Base-by-base conservation (phyloP, 2,797 vertebrate genomes). In the Danio albolineatus region DNA sequence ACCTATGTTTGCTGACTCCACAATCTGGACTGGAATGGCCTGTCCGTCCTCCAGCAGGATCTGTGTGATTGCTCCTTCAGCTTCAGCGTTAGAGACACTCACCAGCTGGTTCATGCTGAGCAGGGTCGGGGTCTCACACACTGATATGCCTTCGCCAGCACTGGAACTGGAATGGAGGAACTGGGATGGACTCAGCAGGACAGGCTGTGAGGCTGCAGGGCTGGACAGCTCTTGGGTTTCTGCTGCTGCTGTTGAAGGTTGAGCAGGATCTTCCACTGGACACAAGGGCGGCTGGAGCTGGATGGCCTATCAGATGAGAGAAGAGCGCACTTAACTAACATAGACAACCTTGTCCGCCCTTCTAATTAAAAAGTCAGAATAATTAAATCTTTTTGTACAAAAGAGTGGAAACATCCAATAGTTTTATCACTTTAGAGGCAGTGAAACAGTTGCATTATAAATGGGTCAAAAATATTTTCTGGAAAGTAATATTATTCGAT, bases 241-340 rank as follows among this genome's bases (percentile, higher is more conserved):
- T 74, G 79, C 76, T 65, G 85, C 54, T 71, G 77, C 73, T 81
- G 89, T 80, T 88, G 92, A 77, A 54, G 92, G 38, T 46, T 92
- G 83, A 64, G 90, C 80, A 64, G 89, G 79, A 83, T 86, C 90
- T 4, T 92, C 92, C 81, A 86, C 44, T 16, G 92, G 90, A 84
- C 91, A 84, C 62, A 89, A 88, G 57, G 87, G 83, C 88, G 92
- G 84, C 82, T 94, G 94, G 65, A 95, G 86, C 82, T 94, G 93
- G 62, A 87, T 60, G 28, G 79, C 65, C 83, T 85, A 19, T 65
- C 14, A 64, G 38, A 48, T 10, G 79, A 36, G 14, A 70, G 8
- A 64, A 69, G 38, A 17, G 14, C 57, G 41, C 57, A 16, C 21
- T 5, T 13, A 28, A 49, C 12, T 10, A 72, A n/a, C n/a, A n/a